phyloP scores from a whole-genome alignment of 1,140 invertebrate species.

The Diuraphis noxia region DNA sequence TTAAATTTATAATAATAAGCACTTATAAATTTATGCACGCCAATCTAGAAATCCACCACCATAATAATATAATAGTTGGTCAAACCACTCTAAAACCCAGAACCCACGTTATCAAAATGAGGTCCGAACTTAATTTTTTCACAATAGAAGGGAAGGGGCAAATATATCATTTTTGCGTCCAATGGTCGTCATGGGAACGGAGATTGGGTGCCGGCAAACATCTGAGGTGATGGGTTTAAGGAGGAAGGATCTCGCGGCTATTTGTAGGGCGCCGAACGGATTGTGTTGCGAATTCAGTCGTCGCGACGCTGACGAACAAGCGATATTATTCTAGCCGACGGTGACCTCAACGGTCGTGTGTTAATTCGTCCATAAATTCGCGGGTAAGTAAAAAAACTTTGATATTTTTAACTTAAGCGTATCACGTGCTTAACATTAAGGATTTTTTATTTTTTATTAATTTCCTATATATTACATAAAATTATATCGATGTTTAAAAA shows the following conservation, averaged over 20 bases:
- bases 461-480: background rate
- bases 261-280: conserved; percentile 50
- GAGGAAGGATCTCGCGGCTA: conserved; percentile 50
- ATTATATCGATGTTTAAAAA: background rate
- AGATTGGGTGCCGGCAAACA: conserved; percentile 25
- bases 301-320: conserved; percentile 22
- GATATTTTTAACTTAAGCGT: background rate
- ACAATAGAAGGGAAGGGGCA: background rate
- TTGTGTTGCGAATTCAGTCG: conserved; percentile 52
- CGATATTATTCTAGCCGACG: conserved; percentile 36
- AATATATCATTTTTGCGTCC: background rate
- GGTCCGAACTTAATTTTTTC: background rate
- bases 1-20: no score
- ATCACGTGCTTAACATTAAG: background rate
- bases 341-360: conserved; percentile 48
- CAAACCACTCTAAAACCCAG: background rate
- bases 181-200: conserved; percentile 7
- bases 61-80: background rate
- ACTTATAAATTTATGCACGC: background rate
- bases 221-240: conserved; percentile 8
- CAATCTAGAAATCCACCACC: background rate
- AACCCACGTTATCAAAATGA: background rate
- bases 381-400: conserved; percentile 47
- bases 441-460: background rate
- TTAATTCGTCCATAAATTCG: background rate